These are phyloP conservation scores for Phainopepla nitens DNA, from an alignment of 2,113 vertebrate genomes.

Conservation along the genomic window DNA sequence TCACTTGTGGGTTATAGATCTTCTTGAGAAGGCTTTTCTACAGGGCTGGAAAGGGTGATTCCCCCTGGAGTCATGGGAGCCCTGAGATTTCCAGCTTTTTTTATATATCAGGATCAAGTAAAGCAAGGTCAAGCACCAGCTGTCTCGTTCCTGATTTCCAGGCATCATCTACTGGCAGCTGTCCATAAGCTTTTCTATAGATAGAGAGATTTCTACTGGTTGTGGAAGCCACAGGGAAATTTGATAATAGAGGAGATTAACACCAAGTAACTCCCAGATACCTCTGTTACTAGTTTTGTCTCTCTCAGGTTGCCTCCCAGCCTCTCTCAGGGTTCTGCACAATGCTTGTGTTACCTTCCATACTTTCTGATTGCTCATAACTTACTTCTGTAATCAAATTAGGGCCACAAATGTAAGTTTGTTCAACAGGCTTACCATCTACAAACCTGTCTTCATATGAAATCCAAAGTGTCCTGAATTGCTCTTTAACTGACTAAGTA, in stretches of 20 bases:
- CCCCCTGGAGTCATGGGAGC: background rate
- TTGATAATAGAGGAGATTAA: background rate
- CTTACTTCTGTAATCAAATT: background rate
- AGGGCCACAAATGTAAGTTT: background rate
- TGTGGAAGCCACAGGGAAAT: constrained; percentile 17
- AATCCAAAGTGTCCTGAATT: background rate
- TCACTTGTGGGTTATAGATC: background rate
- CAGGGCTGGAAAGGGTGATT: background rate
- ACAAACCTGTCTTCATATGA: background rate
- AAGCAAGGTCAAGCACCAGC: constrained; percentile 43
- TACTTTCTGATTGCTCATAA: background rate
- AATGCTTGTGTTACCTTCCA: background rate
- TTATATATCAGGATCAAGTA: constrained; percentile 2
- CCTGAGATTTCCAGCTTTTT: constrained; percentile 19
- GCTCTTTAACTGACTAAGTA: background rate
- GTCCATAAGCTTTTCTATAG: constrained; percentile 45
- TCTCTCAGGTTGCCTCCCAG: background rate
- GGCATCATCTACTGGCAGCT: constrained; percentile 37
- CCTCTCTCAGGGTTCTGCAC: background rate
- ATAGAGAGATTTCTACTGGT: constrained; percentile 22
- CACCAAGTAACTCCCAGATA: background rate
- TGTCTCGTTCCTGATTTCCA: constrained; percentile 40
- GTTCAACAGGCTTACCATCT: background rate
- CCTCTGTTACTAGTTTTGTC: background rate
- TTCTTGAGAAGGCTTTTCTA: background rate